Base-by-base conservation (phyloP, 2,888 invertebrate genomes). In the Melolontha melolontha region DNA sequence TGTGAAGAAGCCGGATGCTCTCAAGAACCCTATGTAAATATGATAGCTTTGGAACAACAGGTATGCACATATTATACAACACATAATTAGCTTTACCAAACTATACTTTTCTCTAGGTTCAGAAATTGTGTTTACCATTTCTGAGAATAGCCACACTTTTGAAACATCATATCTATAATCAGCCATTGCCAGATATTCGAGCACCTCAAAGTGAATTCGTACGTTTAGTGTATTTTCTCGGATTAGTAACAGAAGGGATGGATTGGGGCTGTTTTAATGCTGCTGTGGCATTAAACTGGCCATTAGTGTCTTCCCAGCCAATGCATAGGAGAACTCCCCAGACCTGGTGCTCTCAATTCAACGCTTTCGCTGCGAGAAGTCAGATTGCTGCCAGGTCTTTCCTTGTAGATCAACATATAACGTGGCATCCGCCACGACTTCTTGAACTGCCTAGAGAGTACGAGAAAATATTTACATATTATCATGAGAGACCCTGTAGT, bases 381-480 rank as follows among this genome's bases (percentile, higher is more conserved):
- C 87, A 87, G 66, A 84, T 86, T 14, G 86, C 88, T n/a, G 88
- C 91, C 11, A 87, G 91, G 6, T 89, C 89, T 68, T 86, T 94
- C 75, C 86, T 94, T 62, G 86, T 89, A 62, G 88, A 90, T 78
- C 91, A 93, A 81, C 93, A 94, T 82, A 87, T 90, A 73, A 83
- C 88, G 75, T 96, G 95, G 94, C 87, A 89, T 76, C 90, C 90
- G 77, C 97, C 98, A 16, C 88, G 90, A 74, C 87, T 98, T 74
- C 88, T 98, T 69, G 87, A 89, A 71, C 86, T 98, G 82, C 97
- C 98, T 63, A 87, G 91, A 70, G 93, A 94, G 81, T 98, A 97
- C 85, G 97, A 98, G 85, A 91, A 92, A 77, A 89, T 96, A 71
- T 96, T 96, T 82, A 92, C 93, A 90, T 94, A 93, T 86, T 98